These are phyloP conservation scores for Ctenosaura bakeri DNA, from an alignment of 2,797 vertebrate species.

Conservation along the genomic window DNA sequence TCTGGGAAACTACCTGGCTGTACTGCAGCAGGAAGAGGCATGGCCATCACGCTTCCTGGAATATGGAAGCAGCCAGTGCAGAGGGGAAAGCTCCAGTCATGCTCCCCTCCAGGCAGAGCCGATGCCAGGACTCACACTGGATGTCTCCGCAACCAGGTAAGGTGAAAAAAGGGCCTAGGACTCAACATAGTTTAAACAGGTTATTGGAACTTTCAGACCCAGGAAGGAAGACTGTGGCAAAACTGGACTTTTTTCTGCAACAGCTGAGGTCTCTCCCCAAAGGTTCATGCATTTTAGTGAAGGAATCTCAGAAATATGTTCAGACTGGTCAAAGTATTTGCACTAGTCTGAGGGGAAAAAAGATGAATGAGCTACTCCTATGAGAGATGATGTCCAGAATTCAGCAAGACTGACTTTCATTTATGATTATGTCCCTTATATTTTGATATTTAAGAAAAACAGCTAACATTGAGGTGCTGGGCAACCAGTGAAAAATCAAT, in stretches of 20 bases:
- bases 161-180: too few relatives aligned
- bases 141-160: too few relatives aligned
- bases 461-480: background rate
- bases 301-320: background rate
- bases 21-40: too few relatives aligned
- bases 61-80: too few relatives aligned
- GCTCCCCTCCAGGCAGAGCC: too few relatives aligned
- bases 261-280: background rate
- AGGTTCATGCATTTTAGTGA: background rate
- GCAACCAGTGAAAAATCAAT: background rate
- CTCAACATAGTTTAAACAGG: too few relatives aligned
- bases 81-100: too few relatives aligned
- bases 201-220: background rate
- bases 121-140: too few relatives aligned
- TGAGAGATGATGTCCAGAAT: background rate
- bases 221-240: constrained; percentile 48
- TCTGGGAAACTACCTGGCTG: too few relatives aligned
- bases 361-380: background rate
- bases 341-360: background rate
- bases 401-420: background rate
- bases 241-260: background rate
- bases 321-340: background rate
- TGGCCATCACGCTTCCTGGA: too few relatives aligned
- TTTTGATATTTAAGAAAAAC: background rate
- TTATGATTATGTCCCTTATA: background rate